phyloP scores from a whole-genome alignment of 2,797 vertebrate species.

The Poeciliopsis presidionis region DNA sequence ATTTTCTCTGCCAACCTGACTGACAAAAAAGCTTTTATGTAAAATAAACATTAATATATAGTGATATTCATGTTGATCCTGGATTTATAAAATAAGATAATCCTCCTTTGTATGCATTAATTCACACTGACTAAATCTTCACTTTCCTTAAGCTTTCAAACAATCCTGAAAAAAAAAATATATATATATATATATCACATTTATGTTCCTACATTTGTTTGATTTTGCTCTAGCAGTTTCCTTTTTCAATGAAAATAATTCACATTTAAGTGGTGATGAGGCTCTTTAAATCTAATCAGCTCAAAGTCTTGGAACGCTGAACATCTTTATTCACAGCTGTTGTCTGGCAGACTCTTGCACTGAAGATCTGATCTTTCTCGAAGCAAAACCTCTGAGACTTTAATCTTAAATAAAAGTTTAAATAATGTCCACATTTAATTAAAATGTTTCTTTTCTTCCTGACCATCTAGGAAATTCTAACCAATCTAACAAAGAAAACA shows the following conservation, averaged over 20 bases:
- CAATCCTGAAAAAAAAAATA: no score
- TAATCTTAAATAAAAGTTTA: constrained; percentile 5
- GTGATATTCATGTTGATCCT: not conserved
- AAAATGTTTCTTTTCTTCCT: not conserved
- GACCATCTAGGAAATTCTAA: not conserved
- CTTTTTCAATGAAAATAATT: not conserved
- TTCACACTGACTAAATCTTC: not conserved
- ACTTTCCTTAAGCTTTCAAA: not conserved
- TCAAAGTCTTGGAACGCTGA: constrained; percentile 15
- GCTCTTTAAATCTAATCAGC: constrained; percentile 13
- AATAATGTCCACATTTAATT: not conserved
- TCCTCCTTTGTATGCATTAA: not conserved
- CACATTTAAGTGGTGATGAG: constrained; percentile 8
- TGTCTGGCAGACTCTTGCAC: not conserved
- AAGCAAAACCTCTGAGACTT: not conserved
- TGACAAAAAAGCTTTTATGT: not conserved
- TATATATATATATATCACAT: not conserved
- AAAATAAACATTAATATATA: not conserved
- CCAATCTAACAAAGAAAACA: constrained; percentile 3
- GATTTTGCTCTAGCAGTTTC: constrained; percentile 3
- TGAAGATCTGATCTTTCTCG: constrained; percentile 10
- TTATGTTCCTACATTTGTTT: not conserved
- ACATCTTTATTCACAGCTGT: not conserved
- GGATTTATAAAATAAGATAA: not conserved
- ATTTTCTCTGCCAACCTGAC: not conserved